Base-by-base conservation (phyloP, 2,888 invertebrate species). In the Galeopsomyia nigrocyanea region DNA sequence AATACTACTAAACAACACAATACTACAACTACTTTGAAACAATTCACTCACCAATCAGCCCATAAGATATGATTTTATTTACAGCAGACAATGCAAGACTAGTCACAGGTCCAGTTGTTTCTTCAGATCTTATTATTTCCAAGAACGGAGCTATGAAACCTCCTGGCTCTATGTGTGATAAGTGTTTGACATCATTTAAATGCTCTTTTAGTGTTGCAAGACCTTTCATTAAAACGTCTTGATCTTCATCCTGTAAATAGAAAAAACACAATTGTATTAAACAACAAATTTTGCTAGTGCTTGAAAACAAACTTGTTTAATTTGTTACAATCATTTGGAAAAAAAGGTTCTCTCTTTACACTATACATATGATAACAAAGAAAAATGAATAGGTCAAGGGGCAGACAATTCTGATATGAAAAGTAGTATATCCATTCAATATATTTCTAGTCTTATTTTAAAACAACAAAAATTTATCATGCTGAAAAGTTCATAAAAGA, bases 71-170 rank as follows among this genome's bases (percentile, higher is more conserved):
- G 87, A 99, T 98, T 88, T 99, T 99, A 87, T 97, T 95, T 80
- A 99, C 92, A 51, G 99, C 95, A 49, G 96, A 94, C 62, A 99
- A 88, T 9, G 99, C 98, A 65, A 98, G 89, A 84, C 96, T 97
- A 57, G 99, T 99, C 46, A 99, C 95, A 14, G 97, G 96, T 7
- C 98, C 99, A 16, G 97, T 97, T 3, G 97, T 98, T 84, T 98
- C 97, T 82, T 98, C 98, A 16, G 98, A 97, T 77, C 97, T 90
- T 76, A 99, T 96, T 3, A 99, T 97, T 87, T 99, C 98, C 69
- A 99, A 88, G 86, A 99, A 99, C 0, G 99, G 99, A 9, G 92
- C 90, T 75, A 95, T 86, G 84, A 93, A 95, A 0, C 92, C 90
- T 56, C 92, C 91, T 0, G 96, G 94, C 82, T 95, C 95, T 68